Evolutionary conservation across 2,888 invertebrate species (phyloP).

Genomic region (Monochamus alternatus): DNA sequence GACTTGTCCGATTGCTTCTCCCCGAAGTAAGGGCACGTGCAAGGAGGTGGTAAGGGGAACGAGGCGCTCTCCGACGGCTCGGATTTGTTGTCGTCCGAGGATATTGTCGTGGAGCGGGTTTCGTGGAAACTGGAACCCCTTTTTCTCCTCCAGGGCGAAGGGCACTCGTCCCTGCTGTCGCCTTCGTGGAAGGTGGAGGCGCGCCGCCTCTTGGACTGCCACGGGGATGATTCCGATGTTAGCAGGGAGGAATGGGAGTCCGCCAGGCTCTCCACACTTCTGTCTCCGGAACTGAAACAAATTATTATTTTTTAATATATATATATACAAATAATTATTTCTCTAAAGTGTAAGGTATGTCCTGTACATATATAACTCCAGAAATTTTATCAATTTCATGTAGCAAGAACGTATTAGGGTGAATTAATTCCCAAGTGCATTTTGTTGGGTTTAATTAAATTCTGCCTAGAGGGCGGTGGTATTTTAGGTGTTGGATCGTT

Average conservation of each 20-base stretch:
- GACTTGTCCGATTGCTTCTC: constrained; percentile 73
- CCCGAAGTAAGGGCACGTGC: constrained; percentile 88
- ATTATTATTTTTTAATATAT: not conserved
- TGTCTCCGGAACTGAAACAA: constrained; percentile 60
- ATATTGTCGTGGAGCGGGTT: constrained; percentile 62
- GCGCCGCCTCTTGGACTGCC: constrained; percentile 66
- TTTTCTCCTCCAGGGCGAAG: constrained; percentile 68
- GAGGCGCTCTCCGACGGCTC: constrained; percentile 63
- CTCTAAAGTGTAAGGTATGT: too few species aligned
- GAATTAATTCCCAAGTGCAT: not conserved
- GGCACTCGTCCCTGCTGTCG: constrained; percentile 66
- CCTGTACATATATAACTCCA: too few species aligned
- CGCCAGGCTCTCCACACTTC: constrained; percentile 61
- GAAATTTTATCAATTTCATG: too few species aligned
- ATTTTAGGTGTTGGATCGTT: too few species aligned
- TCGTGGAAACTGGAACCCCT: constrained; percentile 71
- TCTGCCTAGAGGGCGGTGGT: too few species aligned
- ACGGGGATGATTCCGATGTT: constrained; percentile 62
- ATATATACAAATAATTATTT: too few species aligned
- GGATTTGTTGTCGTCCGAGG: constrained; percentile 43
- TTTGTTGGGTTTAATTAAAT: not conserved
- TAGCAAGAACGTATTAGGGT: too few species aligned
- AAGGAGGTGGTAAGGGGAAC: constrained; percentile 81
- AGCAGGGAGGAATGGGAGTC: constrained; percentile 66
- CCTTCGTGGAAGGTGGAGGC: constrained; percentile 74